Percentiles rank a stretch among this genome's conserved stretches.
phyloP scores from a whole-genome alignment of 1,140 invertebrate genomes.

The Mizuhopecten yessoensis region DNA sequence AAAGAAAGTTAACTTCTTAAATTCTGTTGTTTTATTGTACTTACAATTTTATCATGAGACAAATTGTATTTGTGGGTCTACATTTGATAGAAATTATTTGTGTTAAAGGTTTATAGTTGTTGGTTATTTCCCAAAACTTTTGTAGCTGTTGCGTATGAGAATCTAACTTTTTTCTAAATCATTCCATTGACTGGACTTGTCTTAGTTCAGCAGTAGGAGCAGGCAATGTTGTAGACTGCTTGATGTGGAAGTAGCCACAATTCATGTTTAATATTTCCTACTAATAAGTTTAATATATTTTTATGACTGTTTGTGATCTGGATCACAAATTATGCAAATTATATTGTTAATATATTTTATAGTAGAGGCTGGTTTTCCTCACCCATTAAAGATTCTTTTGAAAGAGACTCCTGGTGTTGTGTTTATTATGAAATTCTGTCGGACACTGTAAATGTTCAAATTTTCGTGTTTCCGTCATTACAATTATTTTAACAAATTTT shows the following conservation, averaged over 20 bases:
- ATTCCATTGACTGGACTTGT: neutral
- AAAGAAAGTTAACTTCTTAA: too few relatives aligned
- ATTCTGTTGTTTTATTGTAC: too few relatives aligned
- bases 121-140: too few relatives aligned
- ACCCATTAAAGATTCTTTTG: neutral
- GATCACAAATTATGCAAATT: neutral
- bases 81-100: too few relatives aligned
- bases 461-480: too few relatives aligned
- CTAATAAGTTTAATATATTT: neutral
- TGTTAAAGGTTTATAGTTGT: too few relatives aligned
- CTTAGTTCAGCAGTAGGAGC: neutral
- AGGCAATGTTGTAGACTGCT: neutral
- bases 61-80: too few relatives aligned
- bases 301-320: conserved; percentile 17
- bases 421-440: neutral
- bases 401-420: neutral
- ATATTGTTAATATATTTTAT: conserved; percentile 32
- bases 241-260: neutral
- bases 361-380: conserved; percentile 25
- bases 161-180: too few relatives aligned
- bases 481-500: too few relatives aligned
- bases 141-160: too few relatives aligned
- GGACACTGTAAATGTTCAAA: too few relatives aligned
- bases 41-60: too few relatives aligned
- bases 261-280: neutral